A percentile compares a stretch with the other conserved stretches of the same genome.
Conservation (phyloP, 2,113 vertebrate species). For the Apus apus region DNA sequence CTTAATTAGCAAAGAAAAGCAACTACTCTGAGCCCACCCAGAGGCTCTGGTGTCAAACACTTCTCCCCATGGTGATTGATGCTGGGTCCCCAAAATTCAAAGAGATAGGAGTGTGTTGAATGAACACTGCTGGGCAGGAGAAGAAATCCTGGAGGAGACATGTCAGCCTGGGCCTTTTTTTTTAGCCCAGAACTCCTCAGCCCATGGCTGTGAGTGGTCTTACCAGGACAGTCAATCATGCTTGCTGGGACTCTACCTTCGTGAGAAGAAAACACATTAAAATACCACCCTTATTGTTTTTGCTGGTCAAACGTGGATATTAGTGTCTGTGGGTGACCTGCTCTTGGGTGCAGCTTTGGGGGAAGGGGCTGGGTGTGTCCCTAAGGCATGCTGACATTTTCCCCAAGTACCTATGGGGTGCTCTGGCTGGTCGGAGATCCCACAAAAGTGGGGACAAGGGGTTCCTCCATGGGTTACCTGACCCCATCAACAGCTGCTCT, state of each 20-base stretch:
- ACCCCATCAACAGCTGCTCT: not conserved
- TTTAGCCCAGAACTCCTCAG: not conserved
- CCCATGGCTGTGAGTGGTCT: not conserved
- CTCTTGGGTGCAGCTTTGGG: not conserved
- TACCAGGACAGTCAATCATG: not conserved
- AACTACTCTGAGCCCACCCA: constrained; percentile 44
- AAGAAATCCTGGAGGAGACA: not conserved
- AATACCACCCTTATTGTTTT: not conserved
- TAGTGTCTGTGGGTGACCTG: not conserved
- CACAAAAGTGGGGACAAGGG: too few relatives aligned
- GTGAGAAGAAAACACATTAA: not conserved
- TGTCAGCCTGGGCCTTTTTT: not conserved
- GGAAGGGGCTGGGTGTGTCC: not conserved
- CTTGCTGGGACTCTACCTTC: not conserved
- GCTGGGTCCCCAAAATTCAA: not conserved
- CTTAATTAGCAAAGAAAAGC: constrained; percentile 43
- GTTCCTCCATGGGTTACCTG: rapidly evolving
- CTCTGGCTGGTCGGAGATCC: not conserved
- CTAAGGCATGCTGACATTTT: rapidly evolving
- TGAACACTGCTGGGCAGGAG: not conserved
- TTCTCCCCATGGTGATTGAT: not conserved
- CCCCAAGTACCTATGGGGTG: not conserved
- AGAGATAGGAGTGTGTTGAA: not conserved
- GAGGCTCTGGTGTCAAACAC: not conserved
- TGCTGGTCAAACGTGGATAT: not conserved